Base-by-base conservation (phyloP, 2,113 vertebrate genomes). In the Casuarius casuarius region DNA sequence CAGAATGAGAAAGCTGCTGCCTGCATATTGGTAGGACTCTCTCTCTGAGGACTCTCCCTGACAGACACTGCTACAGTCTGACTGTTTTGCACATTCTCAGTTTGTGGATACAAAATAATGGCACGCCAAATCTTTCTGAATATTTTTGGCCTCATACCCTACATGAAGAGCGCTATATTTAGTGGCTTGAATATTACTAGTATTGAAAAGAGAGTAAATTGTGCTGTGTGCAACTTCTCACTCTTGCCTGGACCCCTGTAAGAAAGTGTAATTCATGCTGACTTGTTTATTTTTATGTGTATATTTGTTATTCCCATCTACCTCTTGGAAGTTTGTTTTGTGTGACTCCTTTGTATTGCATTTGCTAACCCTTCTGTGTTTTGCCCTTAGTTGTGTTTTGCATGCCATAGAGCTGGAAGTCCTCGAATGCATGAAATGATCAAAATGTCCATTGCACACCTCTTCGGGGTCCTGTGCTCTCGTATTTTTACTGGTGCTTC, bases 371-470 rank as follows among this genome's bases (percentile, higher is more conserved):
- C 76, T 54, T 93, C 70, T 97, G 52, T 98, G 94, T 97, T 97
- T 96, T 97, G 90, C 92, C 96, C 89, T 83, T 97, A 98, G 98
- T 95, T 98, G 88, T 98, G 97, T 97, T 97, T 98, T 95, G 97
- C 98, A 97, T 98, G 98, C 84, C 85, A 80, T 97, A 98, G 97
- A 97, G 88, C 95, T 94, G 97, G 97, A 97, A 96, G 95, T 95
- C 84, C 97, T 73, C 97, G 91, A 94, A 85, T 98, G 97, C 98
- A 97, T 98, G 98, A 98, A 96, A 98, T 97, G 72, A 96, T 98
- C 95, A 97, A 97, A 98, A 90, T 96, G 81, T 97, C 95, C 94
- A 56, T 98, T 97, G 76, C 71, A 67, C 94, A 91, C 10, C 93
- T 98, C 84, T 91, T 98, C 31, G 92, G 95, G 96, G 87, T 94